Evolutionary conservation across 1,140 invertebrate species (phyloP).

Genomic region (Ptiloglossa arizonensis): DNA sequence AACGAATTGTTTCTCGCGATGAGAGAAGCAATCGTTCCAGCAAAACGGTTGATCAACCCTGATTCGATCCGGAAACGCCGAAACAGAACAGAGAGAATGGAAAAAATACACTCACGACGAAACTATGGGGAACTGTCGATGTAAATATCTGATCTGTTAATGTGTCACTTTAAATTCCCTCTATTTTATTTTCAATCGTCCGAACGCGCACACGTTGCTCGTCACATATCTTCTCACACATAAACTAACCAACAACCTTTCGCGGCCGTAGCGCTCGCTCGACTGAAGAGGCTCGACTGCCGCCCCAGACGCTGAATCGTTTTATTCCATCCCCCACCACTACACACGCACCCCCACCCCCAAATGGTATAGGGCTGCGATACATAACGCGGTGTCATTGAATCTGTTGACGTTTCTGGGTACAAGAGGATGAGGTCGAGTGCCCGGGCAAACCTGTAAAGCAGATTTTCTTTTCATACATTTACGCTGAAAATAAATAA

Average conservation of each 20-base stretch:
- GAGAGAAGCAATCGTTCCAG: not conserved
- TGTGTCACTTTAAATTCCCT: accelerated
- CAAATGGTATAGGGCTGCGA: not conserved
- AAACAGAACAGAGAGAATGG: not conserved
- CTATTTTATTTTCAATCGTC: not conserved
- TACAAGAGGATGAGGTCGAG: no score
- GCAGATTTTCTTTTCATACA: no score
- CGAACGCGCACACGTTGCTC: constrained; percentile 7
- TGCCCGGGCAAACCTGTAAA: no score
- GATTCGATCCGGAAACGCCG: not conserved
- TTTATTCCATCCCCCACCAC: constrained; percentile 60
- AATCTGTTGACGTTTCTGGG: no score
- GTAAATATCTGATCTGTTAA: not conserved
- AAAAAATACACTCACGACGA: not conserved
- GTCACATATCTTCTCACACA: not conserved
- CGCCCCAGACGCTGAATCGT: constrained; percentile 47
- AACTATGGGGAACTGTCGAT: not conserved
- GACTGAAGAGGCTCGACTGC: constrained; percentile 62
- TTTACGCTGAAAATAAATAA: no score
- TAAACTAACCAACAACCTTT: constrained; percentile 44
- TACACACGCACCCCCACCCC: constrained; percentile 5
- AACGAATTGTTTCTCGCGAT: not conserved
- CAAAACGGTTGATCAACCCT: constrained; percentile 12
- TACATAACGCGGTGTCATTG: no score
- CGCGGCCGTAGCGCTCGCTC: constrained; percentile 57